These are phyloP conservation scores for Drosophila triauraria DNA, from an alignment of 1,140 invertebrate genomes.

Conservation along the genomic window DNA sequence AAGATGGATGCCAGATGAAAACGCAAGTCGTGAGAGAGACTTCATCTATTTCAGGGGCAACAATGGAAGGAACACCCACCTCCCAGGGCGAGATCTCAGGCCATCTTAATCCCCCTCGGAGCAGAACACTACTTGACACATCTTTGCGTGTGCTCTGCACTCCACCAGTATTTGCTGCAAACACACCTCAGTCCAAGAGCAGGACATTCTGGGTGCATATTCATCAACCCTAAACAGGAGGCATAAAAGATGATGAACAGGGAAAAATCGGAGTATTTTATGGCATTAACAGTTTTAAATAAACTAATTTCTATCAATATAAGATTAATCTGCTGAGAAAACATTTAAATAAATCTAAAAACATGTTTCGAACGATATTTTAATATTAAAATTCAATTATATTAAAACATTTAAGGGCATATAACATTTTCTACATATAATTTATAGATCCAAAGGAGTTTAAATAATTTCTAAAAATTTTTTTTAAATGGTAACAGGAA, in stretches of 20 bases:
- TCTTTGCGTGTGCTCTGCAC: conserved; percentile 30
- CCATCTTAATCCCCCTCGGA: conserved; percentile 30
- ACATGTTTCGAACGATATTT: no score
- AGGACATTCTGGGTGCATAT: conserved; percentile 37
- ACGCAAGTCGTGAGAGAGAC: conserved; percentile 11
- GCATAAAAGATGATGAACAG: not conserved
- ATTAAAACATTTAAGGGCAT: not conserved
- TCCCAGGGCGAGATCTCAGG: conserved; percentile 5
- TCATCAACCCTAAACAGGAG: conserved; percentile 31
- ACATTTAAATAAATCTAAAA: not conserved
- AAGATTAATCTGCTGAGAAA: not conserved
- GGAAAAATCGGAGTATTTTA: not conserved
- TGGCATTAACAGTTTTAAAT: not conserved
- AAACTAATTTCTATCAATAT: not conserved
- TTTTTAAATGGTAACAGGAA: not conserved
- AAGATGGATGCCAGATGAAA: conserved; percentile 34
- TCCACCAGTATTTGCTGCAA: conserved; percentile 24
- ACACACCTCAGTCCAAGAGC: conserved; percentile 29
- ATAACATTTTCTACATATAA: not conserved
- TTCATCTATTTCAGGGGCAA: conserved; percentile 14
- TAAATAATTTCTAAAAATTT: not conserved
- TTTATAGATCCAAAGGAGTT: not conserved
- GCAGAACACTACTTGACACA: conserved; percentile 35
- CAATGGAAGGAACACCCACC: conserved; percentile 2
- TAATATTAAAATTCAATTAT: no score